Percentiles rank a stretch among this genome's conserved stretches.
Conservation (phyloP, 92 coral and sea anemone species). For the Galaxea fascicularis region DNA sequence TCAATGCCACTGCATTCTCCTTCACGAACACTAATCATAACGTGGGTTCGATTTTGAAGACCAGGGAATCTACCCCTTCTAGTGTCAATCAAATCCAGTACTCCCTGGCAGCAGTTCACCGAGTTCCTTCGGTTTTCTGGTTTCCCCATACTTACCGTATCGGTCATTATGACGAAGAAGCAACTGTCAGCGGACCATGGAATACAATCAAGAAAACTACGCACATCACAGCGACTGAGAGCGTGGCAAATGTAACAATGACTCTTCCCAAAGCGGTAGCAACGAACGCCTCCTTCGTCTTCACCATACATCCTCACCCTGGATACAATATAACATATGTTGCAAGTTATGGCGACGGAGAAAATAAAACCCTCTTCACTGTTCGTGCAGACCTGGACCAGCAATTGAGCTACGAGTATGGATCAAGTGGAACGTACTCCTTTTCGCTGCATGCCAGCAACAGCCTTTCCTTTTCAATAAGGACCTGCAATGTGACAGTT, state of each 20-base stretch:
- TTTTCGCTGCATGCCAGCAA: constrained; percentile 68
- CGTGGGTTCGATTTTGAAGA: constrained; percentile 32
- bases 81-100: constrained; percentile 29
- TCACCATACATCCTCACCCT: constrained; percentile 67
- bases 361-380: constrained; percentile 25
- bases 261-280: constrained; percentile 41
- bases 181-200: constrained; percentile 43
- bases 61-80: constrained; percentile 1
- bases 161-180: constrained; percentile 62
- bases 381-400: constrained; percentile 35
- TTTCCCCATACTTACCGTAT: constrained; percentile 52
- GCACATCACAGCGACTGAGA: constrained; percentile 64
- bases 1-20: constrained; percentile 36
- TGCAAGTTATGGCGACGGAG: constrained; percentile 52
- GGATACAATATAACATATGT: constrained; percentile 74
- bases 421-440: constrained; percentile 33
- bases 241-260: constrained; percentile 62
- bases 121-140: constrained; percentile 50
- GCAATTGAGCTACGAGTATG: constrained; percentile 44
- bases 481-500: constrained; percentile 69
- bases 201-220: constrained; percentile 14
- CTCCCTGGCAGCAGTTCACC: constrained; percentile 54
- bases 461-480: constrained; percentile 55
- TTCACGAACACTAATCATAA: constrained; percentile 8
- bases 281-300: constrained; percentile 67